Base-by-base conservation (phyloP, 2,113 vertebrate species). In the Salminus brasiliensis region DNA sequence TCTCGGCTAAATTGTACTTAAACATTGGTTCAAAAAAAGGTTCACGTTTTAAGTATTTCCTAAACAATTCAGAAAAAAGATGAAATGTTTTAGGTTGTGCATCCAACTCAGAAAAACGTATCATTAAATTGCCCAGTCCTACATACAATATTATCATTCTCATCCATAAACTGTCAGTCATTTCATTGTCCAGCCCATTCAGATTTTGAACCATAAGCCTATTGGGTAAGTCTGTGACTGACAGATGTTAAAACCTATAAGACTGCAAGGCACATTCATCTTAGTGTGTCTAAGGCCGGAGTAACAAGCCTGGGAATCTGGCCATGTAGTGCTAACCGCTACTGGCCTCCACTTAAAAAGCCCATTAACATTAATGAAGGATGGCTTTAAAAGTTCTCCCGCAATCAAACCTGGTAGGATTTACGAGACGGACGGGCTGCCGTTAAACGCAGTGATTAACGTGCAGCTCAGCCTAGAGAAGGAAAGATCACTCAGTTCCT, bases 361-460 rank as follows among this genome's bases (percentile, higher is more conserved):
- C 70, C 83, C 89, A 91, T 93, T 93, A 93, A 93, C 92, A 92
- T 92, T 92, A 92, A 92, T 93, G 92, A 93, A 92, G 90, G 90
- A 89, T 91, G 89, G 87, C 88, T 91, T 92, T 92, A 90, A 92
- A 92, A 89, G 91, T 92, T 91, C 90, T 90, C 59, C 88, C 72
- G 88, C 92, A 91, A 93, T 91, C 89, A 88, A 89, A 88, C 88
- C 83, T 82, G 89, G 88, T 90, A 89, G 88, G 85, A 93, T 92
- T 93, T 91, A 92, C 87, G 91, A 92, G 88, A 91, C 81, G 83
- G 84, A 86, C 85, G 82, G 88, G 86, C 90, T 90, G 89, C 89
- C 88, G 88, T 86, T 89, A 90, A 90, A 88, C 76, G 82, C 88
- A 87, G 87, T 90, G 88, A 91, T 89, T 88, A 89, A 88, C 89